These are phyloP conservation scores for Melanotaenia duboulayi DNA, from an alignment of 2,113 vertebrate genomes.

Conservation along the genomic window DNA sequence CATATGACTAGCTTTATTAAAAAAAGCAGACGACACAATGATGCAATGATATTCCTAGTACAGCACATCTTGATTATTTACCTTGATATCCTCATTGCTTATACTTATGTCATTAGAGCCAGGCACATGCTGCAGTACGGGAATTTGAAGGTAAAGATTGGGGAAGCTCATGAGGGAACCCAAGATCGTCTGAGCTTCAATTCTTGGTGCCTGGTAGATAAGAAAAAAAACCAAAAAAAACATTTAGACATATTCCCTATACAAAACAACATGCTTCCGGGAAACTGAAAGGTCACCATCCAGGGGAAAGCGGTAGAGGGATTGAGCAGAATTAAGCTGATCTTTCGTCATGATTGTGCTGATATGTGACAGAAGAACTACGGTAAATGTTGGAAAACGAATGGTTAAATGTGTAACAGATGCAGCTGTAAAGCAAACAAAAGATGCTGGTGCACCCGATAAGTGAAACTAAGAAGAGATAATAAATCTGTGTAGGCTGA, in stretches of 20 bases:
- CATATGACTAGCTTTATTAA: neutral
- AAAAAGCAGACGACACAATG: neutral
- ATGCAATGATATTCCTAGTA: neutral
- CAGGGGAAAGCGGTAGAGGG: conserved; percentile 5
- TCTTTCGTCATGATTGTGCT: conserved; percentile 41
- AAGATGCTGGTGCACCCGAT: conserved; percentile 24
- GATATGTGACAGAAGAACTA: conserved; percentile 7
- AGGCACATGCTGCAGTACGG: conserved; percentile 79
- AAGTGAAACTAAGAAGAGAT: conserved; percentile 3
- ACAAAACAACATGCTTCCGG: conserved; percentile 34
- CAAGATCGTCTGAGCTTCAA: conserved; percentile 93
- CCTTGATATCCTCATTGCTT: conserved; percentile 90
- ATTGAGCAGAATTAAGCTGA: conserved; percentile 5
- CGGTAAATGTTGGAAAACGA: conserved; percentile 12
- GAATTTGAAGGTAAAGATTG: conserved; percentile 90
- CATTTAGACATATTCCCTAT: neutral
- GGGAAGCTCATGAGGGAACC: conserved; percentile 97
- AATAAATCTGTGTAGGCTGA: conserved; percentile 6
- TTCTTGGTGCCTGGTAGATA: conserved; percentile 86
- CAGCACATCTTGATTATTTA: conserved; percentile 53
- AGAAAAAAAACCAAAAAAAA: neutral
- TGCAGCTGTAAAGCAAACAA: neutral
- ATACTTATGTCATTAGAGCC: conserved; percentile 79
- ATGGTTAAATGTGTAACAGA: conserved; percentile 17
- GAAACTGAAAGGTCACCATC: neutral